Conservation (phyloP, 2,888 invertebrate species). For the Leptarthrus brevirostris region DNA sequence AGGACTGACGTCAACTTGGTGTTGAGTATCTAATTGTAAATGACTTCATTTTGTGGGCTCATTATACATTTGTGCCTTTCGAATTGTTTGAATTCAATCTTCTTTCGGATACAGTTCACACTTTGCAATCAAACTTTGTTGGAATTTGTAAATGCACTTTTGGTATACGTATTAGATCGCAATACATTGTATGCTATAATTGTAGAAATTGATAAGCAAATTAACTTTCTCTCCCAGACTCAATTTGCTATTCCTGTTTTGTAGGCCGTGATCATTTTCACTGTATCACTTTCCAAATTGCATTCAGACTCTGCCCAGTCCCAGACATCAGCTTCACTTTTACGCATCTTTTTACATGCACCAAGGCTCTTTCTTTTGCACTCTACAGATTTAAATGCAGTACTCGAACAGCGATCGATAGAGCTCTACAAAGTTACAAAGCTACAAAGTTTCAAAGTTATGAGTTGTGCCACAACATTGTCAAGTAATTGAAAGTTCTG, state of each 20-base stretch:
- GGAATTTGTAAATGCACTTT: neutral
- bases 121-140: neutral
- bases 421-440: too few species aligned
- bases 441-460: too few species aligned
- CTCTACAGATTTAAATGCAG: too few species aligned
- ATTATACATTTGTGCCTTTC: neutral
- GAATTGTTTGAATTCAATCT: neutral
- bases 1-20: constrained; percentile 28
- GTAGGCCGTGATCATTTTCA: constrained; percentile 22
- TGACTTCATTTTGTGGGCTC: constrained; percentile 12
- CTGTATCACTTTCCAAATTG: constrained; percentile 30
- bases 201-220: constrained; percentile 21
- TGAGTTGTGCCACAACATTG: too few species aligned
- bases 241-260: constrained; percentile 24
- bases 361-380: too few species aligned
- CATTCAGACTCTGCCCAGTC: constrained; percentile 16
- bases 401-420: too few species aligned
- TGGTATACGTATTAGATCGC: neutral
- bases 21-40: neutral
- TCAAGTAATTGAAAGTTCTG: too few species aligned
- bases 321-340: constrained; percentile 10
- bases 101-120: neutral
- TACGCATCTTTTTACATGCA: constrained; percentile 37
- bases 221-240: constrained; percentile 29
- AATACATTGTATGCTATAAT: neutral